Conservation (phyloP, 2,113 vertebrate genomes). For the Gyps fulvus region DNA sequence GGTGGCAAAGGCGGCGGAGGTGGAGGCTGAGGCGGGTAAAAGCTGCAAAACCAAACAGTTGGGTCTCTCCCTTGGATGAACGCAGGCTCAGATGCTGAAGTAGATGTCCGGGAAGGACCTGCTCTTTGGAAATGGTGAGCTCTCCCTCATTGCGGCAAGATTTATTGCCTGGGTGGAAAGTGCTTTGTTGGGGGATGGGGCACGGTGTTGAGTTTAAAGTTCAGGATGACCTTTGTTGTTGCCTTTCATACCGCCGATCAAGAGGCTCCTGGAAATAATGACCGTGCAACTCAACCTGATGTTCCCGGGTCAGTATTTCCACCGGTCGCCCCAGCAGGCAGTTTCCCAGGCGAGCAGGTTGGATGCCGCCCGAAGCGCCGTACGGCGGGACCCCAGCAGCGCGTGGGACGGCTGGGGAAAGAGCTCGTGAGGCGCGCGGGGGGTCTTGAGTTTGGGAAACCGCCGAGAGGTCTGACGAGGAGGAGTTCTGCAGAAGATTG, state of each 20-base stretch:
- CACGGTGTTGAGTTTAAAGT: conserved; percentile 53
- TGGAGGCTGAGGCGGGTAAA: not conserved
- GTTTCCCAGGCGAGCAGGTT: conserved; percentile 11
- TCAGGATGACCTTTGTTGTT: conserved; percentile 62
- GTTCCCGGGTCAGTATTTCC: not conserved
- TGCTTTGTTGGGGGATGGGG: conserved; percentile 35
- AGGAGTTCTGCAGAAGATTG: not conserved
- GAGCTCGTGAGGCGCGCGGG: fast-evolving
- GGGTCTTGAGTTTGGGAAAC: not conserved
- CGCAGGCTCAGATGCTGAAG: not conserved
- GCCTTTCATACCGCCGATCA: conserved; percentile 55
- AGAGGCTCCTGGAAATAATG: conserved; percentile 58
- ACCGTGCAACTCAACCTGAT: conserved; percentile 33
- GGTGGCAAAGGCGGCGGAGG: fast-evolving
- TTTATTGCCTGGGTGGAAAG: conserved; percentile 35
- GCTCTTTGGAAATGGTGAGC: not conserved
- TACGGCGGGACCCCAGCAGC: not conserved
- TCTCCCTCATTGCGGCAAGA: not conserved
- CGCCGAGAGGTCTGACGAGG: not conserved
- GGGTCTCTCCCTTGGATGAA: not conserved
- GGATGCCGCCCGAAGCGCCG: not conserved
- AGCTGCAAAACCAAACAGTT: not conserved
- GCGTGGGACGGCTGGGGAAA: not conserved
- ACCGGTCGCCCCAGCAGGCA: not conserved
- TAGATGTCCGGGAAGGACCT: not conserved